phyloP scores from a whole-genome alignment of 2,113 vertebrate species.

The Chlorodrepanis virens region DNA sequence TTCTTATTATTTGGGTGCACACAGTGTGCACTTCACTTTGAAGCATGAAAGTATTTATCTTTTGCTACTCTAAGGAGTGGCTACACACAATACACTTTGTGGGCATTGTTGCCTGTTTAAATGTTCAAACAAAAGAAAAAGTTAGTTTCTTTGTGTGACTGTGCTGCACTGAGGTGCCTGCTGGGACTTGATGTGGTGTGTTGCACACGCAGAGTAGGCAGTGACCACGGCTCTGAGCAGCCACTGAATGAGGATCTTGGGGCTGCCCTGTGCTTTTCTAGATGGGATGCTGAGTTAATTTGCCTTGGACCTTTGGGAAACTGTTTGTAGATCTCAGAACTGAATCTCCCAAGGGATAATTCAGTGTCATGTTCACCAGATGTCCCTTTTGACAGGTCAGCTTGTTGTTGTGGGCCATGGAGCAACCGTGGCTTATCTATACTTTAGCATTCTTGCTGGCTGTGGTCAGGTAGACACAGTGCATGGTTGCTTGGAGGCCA shows the following conservation, averaged over 20 bases:
- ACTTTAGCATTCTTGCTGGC: not conserved
- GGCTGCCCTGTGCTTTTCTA: not conserved
- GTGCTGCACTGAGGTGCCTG: not conserved
- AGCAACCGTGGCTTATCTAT: fast-evolving
- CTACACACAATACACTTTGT: not conserved
- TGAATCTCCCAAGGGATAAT: not conserved
- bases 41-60: conserved; percentile 61
- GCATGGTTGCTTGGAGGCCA: fast-evolving
- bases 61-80: conserved; percentile 23
- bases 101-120: conserved; percentile 43
- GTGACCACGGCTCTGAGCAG: not conserved
- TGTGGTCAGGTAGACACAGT: not conserved
- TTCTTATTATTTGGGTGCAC: conserved; percentile 61
- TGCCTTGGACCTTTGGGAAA: not conserved
- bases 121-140: conserved; percentile 26
- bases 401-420: not conserved
- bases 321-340: not conserved
- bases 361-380: not conserved
- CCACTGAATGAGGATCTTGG: not conserved
- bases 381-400: not conserved
- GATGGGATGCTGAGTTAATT: not conserved
- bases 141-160: not conserved
- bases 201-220: not conserved
- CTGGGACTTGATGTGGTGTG: not conserved
- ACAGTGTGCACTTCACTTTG: conserved; percentile 55